These are phyloP conservation scores for Bucorvus abyssinicus DNA, from an alignment of 2,797 vertebrate genomes.

Conservation along the genomic window DNA sequence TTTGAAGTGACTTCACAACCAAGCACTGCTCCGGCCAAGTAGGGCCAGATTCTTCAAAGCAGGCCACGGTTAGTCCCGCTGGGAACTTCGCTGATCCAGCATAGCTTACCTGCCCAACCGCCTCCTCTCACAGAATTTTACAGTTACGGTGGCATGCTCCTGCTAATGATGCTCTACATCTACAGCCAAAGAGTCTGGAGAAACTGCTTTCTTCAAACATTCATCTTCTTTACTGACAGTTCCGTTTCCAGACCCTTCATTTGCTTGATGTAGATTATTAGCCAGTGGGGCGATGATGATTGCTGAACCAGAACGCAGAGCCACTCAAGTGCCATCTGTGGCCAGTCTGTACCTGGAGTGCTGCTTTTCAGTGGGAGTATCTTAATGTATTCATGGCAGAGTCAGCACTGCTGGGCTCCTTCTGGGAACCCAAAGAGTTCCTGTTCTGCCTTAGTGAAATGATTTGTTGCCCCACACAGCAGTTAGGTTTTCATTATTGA, in stretches of 20 bases:
- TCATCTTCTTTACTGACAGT: accelerated
- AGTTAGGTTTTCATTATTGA: not conserved
- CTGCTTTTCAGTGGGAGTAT: not conserved
- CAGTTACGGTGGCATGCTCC: too few species aligned
- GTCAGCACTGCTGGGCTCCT: too few species aligned
- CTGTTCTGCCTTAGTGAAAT: not conserved
- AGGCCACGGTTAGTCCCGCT: too few species aligned
- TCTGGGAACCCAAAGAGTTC: too few species aligned
- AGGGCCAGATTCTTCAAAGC: not conserved
- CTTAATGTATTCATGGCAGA: not conserved
- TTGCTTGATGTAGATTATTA: not conserved
- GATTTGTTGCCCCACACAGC: not conserved
- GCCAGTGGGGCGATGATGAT: accelerated
- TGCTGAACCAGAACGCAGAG: not conserved
- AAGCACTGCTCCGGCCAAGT: too few species aligned
- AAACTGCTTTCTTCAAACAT: not conserved
- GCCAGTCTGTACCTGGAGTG: too few species aligned
- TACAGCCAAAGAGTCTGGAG: not conserved
- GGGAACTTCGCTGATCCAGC: too few species aligned
- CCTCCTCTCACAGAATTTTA: too few species aligned
- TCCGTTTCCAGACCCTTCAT: not conserved
- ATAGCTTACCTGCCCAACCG: too few species aligned
- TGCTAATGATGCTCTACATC: accelerated
- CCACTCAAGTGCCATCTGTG: too few species aligned
- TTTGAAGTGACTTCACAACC: too few species aligned